Evolutionary conservation across 2,797 vertebrate species (phyloP), one percentile per base, ranked within the genome.

Genomic region (Mormyrus proboscirostris): DNA sequence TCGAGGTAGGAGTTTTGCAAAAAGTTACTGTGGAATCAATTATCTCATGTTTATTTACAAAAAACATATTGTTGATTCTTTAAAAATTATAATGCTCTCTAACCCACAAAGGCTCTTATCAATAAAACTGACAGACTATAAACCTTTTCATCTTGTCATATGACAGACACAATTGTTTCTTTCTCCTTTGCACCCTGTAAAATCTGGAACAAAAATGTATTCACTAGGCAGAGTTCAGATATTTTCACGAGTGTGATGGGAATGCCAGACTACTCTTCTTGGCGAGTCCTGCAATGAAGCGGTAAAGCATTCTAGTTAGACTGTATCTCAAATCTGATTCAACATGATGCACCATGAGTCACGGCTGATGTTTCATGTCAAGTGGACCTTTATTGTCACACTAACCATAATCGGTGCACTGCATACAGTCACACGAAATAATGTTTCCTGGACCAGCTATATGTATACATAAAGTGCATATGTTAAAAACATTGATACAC

Each of bases 201-300:
- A 55, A 88, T 53, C n/a, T 69, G 29, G 16, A 76, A 86, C 49
- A 79, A 76, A 89, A 90, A 89, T 73, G 51, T 88, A 89, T 90
- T 69, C 25, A 57, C 86, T 90, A 87, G 89, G 87, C 65, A 89
- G 85, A 90, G 90, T 91, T 89, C 91, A 82, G 83, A 89, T 90
- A 91, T 19, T 90, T 91, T 90, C 51, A 10, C 10, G 38, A 76
- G 55, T 41, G 38, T 25, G 83, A 88, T 0, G 9, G 76, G 79
- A 57, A 62, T 0, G 22, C 88, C 50, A 55, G 19, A 88, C 90
- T 96, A 96, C 92, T 95, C 93, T 57, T 95, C 94, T 91, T 95
- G 96, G 89, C 95, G 96, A 94, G 96, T 95, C 94, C 96, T 97
- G 94, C 29, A 94, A 93, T 25, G 90, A 92, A 93, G 87, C 73